Conservation (phyloP, 2,888 invertebrate species). For the Lithophane ornitopus region DNA sequence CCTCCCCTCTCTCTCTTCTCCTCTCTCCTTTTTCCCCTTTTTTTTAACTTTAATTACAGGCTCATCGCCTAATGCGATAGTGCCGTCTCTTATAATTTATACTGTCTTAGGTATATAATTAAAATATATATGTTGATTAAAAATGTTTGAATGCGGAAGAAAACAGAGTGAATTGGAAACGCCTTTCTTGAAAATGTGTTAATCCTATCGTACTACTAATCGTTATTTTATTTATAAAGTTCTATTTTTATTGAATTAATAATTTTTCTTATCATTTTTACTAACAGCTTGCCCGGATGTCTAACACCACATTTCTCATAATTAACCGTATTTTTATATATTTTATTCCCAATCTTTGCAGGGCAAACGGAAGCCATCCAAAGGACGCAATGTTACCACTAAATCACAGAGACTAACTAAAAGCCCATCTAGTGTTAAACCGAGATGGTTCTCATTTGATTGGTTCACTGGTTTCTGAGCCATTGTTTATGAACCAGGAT, state of each 20-base stretch:
- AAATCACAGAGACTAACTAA: constrained; percentile 73
- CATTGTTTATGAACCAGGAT: constrained; percentile 53
- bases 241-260: background rate
- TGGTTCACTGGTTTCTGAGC: constrained; percentile 69
- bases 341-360: constrained; percentile 74
- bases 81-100: too few species aligned
- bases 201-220: background rate
- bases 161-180: too few species aligned
- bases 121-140: too few species aligned
- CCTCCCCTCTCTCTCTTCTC: too few species aligned
- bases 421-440: constrained; percentile 62
- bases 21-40: too few species aligned
- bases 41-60: too few species aligned
- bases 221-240: background rate
- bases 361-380: constrained; percentile 75
- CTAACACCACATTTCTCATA: constrained; percentile 30
- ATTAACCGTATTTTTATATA: constrained; percentile 43
- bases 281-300: constrained; percentile 58
- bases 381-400: constrained; percentile 63
- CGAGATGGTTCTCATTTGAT: constrained; percentile 74
- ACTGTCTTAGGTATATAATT: too few species aligned
- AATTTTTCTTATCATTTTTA: constrained; percentile 1
- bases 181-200: background rate
- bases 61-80: too few species aligned
- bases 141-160: too few species aligned